Conservation (phyloP, 2,888 invertebrate species). For the Aspidiotus destructor region DNA sequence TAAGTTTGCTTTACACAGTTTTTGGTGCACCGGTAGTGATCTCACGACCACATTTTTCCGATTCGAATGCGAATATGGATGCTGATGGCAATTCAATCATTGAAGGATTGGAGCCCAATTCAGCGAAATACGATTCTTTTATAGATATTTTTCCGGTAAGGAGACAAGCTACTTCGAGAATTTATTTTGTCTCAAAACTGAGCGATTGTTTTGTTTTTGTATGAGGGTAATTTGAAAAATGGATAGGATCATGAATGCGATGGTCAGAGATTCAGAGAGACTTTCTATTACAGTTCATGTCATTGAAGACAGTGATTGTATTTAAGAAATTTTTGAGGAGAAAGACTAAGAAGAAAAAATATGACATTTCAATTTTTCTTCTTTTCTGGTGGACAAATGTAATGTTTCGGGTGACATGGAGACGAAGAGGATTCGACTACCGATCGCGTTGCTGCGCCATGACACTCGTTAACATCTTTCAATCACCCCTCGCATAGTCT, state of each 20-base stretch:
- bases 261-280: too few relatives aligned
- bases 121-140: conserved; percentile 54
- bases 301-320: too few relatives aligned
- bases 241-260: background rate
- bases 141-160: conserved; percentile 63
- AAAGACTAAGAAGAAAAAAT: background rate
- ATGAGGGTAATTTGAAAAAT: background rate
- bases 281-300: too few relatives aligned
- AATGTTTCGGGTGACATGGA: too few relatives aligned
- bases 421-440: too few relatives aligned
- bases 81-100: conserved; percentile 43
- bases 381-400: too few relatives aligned
- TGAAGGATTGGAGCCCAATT: conserved; percentile 56
- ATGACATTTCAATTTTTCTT: background rate
- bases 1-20: conserved; percentile 3
- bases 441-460: too few relatives aligned
- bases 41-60: conserved; percentile 68
- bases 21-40: conserved; percentile 56
- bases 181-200: background rate
- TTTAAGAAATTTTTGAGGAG: too few relatives aligned
- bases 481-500: too few relatives aligned
- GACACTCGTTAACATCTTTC: too few relatives aligned
- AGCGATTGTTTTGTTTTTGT: background rate
- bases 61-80: conserved; percentile 52
- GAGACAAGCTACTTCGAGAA: background rate